Evolutionary conservation across 1,140 invertebrate species (phyloP), one percentile per base, ranked within the genome.

Genomic region (Tenebrio molitor): DNA sequence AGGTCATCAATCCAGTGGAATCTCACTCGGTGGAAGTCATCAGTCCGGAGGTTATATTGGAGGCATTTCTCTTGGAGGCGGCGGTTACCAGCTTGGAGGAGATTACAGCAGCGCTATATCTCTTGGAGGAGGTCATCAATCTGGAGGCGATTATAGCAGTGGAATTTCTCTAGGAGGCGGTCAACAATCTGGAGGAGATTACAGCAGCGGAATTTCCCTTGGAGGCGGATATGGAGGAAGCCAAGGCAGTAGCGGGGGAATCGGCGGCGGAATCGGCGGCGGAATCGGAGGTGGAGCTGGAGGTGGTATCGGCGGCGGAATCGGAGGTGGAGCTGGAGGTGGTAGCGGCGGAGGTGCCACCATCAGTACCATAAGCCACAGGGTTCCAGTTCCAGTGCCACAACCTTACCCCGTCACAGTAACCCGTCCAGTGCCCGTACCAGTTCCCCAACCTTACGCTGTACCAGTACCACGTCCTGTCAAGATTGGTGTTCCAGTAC

Each of bases 401-500:
- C 83, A 83, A 63, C 83, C 79, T 1, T 78, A 79, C 7, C 80
- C 83, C 2, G 80, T 83, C 78, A 88, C 78, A 66, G 83, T 81
- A 71, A 87, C 85, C 14, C 84, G 87, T 1, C 84, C 84, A 1
- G 81, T 84, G 8, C 80, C 78, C 53, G 81, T 83, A 25, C 80
- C 81, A 39, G 81, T 83, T 41, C 77, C 80, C 62, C 80, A 82
- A 10, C 80, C 83, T 0, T 83, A 85, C 2, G 76, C 78, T 8
- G 80, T 82, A 34, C 78, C 81, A 69, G 79, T 83, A 5, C 78
- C 78, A 62, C 78, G 80, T 64, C 81, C 83, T 41, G 78, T 80
- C 36, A 69, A 77, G 81, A 78, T 85, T 78, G 29, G 83, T 77
- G 44, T 78, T 67, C 83, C 79, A 76, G 84, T 82, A 79, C 71